A percentile compares a stretch with the other conserved stretches of the same genome.
These are phyloP conservation scores for Beroe forskalii DNA, from an alignment of 37 sponge, comb jelly and placozoan genomes.

Conservation along the genomic window DNA sequence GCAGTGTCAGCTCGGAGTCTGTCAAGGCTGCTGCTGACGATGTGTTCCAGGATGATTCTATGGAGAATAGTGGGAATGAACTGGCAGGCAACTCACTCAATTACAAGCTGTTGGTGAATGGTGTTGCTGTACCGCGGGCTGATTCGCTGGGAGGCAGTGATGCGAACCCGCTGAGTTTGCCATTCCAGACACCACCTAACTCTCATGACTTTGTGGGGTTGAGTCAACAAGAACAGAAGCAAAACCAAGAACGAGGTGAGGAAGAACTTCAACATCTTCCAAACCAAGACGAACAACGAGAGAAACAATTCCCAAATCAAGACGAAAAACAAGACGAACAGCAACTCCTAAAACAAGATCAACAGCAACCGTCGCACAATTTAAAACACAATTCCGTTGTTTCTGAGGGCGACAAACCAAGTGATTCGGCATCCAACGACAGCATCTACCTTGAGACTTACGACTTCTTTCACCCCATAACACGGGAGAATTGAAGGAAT, in stretches of 20 bases:
- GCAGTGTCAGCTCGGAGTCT: not conserved
- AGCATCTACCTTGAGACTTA: not conserved
- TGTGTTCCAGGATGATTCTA: not conserved
- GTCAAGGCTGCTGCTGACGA: not conserved
- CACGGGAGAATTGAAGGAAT: not conserved
- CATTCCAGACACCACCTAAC: not conserved
- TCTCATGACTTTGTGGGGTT: not conserved
- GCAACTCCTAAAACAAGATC: not conserved
- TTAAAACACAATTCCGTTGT: no score
- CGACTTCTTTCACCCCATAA: not conserved
- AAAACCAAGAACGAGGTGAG: not conserved
- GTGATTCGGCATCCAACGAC: slow-evolving; percentile 32
- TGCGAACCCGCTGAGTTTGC: not conserved
- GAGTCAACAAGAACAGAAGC: not conserved
- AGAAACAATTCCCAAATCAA: not conserved
- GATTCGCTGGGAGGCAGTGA: no score
- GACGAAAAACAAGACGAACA: not conserved
- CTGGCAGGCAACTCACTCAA: slow-evolving; percentile 54
- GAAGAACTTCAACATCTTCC: no score
- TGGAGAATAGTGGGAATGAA: slow-evolving; percentile 26
- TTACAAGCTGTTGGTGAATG: slow-evolving; percentile 9
- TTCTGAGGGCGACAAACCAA: slow-evolving; percentile 49
- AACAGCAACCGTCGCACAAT: not conserved
- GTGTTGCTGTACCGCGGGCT: no score
- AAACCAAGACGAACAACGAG: not conserved